Evolutionary conservation across 2,797 vertebrate species (phyloP).

Genomic region (Neostethus bicornis): DNA sequence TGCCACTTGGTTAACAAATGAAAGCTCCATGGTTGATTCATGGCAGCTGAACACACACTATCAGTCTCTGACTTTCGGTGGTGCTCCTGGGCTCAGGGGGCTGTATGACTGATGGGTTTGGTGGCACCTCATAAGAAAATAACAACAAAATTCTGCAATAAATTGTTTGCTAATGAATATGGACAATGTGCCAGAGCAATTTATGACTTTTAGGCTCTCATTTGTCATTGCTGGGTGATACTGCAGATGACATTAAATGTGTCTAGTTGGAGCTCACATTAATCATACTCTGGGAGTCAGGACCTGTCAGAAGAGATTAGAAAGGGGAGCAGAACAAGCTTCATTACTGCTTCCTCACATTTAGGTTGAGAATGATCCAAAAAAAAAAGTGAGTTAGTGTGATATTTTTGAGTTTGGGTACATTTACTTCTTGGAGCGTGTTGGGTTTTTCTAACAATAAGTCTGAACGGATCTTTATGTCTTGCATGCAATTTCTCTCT

Average conservation of each 20-base stretch:
- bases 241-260: constrained; percentile 74
- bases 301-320: constrained; percentile 64
- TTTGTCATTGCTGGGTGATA: constrained; percentile 58
- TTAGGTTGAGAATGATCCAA: constrained; percentile 37
- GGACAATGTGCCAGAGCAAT: constrained; percentile 68
- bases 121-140: constrained; percentile 32
- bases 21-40: constrained; percentile 47
- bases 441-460: constrained; percentile 5
- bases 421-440: constrained; percentile 16
- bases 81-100: constrained; percentile 20
- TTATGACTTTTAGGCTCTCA: constrained; percentile 63
- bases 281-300: constrained; percentile 70
- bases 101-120: constrained; percentile 55
- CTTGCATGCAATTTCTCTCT: constrained; percentile 13
- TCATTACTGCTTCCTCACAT: constrained; percentile 52
- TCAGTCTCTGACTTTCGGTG: constrained; percentile 50
- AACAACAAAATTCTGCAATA: constrained; percentile 67
- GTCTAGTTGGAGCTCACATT: constrained; percentile 63
- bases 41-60: constrained; percentile 30
- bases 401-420: constrained; percentile 17
- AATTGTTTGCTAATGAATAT: constrained; percentile 75
- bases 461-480: constrained; percentile 2
- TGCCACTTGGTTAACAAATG: constrained; percentile 55
- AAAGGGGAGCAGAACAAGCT: constrained; percentile 42
- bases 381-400: constrained; percentile 21